Conservation (phyloP, 2,797 vertebrate genomes). For the Chiroxiphia lanceolata region DNA sequence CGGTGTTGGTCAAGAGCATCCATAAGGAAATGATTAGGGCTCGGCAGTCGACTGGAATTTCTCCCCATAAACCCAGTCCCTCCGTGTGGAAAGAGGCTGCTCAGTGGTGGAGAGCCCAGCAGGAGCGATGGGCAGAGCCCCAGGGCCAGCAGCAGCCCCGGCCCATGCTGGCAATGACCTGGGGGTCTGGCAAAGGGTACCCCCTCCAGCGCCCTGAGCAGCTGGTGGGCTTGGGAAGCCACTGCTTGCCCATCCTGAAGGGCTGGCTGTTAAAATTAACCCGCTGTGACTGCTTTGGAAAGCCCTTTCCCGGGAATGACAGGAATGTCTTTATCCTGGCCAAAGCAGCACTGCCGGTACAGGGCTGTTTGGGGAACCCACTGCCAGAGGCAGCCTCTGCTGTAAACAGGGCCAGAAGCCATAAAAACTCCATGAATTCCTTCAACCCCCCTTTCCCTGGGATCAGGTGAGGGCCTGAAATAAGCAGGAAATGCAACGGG, state of each 20-base stretch:
- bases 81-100: neutral
- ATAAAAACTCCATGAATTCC: slow-evolving; percentile 6
- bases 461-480: neutral
- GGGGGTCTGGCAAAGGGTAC: neutral
- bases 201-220: neutral
- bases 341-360: neutral
- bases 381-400: neutral
- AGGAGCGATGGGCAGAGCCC: neutral
- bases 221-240: rapidly evolving
- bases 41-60: slow-evolving; percentile 6
- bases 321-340: slow-evolving; percentile 60
- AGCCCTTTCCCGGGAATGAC: slow-evolving; percentile 47
- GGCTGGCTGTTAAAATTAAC: slow-evolving; percentile 25
- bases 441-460: neutral
- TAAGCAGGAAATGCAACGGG: rapidly evolving
- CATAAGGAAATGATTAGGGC: neutral
- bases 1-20: neutral
- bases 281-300: slow-evolving; percentile 20
- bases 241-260: neutral
- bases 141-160: neutral
- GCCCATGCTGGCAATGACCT: rapidly evolving
- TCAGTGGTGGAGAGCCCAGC: rapidly evolving
- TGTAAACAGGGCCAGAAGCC: slow-evolving; percentile 14
- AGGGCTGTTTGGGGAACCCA: neutral
- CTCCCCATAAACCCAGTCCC: neutral